Percentiles rank a stretch among this genome's conserved stretches.
phyloP scores from a whole-genome alignment of 2,797 vertebrate species.

The Acrossocheilus wenchowensis region DNA sequence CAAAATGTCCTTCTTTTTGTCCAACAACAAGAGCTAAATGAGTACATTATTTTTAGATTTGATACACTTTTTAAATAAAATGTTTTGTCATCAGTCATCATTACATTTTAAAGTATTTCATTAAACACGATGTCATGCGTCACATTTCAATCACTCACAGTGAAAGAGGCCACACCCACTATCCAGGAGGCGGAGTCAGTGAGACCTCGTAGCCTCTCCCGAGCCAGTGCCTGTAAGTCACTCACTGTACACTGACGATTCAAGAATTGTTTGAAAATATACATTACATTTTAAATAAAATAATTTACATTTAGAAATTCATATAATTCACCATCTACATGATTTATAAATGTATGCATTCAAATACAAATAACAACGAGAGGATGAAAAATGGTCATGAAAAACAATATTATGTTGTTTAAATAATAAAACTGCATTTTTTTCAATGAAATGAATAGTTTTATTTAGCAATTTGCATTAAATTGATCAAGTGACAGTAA shows the following conservation, averaged over 20 bases:
- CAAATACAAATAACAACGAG: not conserved
- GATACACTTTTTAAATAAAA: not conserved
- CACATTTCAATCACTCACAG: constrained; percentile 19
- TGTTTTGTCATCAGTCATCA: not conserved
- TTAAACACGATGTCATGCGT: not conserved
- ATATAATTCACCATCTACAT: not conserved
- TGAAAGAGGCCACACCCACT: constrained; percentile 48
- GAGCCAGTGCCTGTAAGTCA: constrained; percentile 50
- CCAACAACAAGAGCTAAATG: not conserved
- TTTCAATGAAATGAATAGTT: too few relatives aligned
- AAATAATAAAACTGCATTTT: not conserved
- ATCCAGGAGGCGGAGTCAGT: constrained; percentile 30
- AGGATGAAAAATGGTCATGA: not conserved
- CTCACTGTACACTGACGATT: not conserved
- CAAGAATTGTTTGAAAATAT: not conserved
- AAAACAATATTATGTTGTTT: not conserved
- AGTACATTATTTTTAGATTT: not conserved
- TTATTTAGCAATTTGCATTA: not conserved
- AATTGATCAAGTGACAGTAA: not conserved
- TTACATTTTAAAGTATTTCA: not conserved
- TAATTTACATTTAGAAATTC: not conserved
- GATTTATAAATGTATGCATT: not conserved
- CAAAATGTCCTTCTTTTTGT: not conserved
- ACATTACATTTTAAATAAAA: not conserved
- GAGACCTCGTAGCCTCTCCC: not conserved